phyloP scores from a whole-genome alignment of 2,113 vertebrate genomes.

The Protobothrops flavoviridis region DNA sequence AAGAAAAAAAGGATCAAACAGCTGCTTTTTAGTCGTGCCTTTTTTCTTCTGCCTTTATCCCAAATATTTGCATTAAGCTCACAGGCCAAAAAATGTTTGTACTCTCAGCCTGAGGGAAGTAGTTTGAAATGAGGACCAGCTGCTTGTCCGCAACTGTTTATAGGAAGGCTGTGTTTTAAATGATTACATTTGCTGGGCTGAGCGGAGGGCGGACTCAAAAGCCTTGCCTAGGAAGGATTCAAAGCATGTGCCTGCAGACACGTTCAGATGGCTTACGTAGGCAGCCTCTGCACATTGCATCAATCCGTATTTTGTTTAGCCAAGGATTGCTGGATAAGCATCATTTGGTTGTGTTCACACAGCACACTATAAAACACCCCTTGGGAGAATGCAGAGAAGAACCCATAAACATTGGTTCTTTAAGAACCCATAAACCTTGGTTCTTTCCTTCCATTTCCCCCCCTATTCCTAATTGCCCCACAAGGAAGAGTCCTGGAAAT shows the following conservation, averaged over 20 bases:
- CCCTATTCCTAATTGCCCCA: not conserved
- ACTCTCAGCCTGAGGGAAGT: constrained; percentile 43
- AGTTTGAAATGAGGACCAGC: constrained; percentile 65
- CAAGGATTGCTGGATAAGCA: not conserved
- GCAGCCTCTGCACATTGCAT: not conserved
- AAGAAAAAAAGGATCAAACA: constrained; percentile 60
- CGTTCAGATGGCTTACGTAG: not conserved
- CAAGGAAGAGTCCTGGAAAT: not conserved
- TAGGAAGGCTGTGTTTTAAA: constrained; percentile 42
- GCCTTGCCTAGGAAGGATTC: not conserved
- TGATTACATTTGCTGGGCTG: not conserved
- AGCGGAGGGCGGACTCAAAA: too few species aligned
- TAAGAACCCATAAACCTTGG: not conserved
- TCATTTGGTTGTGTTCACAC: not conserved
- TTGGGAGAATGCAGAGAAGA: not conserved
- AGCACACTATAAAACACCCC: not conserved
- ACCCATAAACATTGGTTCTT: not conserved
- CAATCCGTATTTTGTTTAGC: not conserved
- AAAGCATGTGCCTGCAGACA: not conserved
- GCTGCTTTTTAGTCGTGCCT: constrained; percentile 54
- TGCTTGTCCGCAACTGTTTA: constrained; percentile 61
- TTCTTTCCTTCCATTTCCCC: not conserved
- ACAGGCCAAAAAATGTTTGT: constrained; percentile 46
- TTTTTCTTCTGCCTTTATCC: not conserved
- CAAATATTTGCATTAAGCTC: constrained; percentile 63